A percentile compares a stretch with the other conserved stretches of the same genome.
phyloP scores from a whole-genome alignment of 2,888 invertebrate species.

The Hipparchia sbordonii region DNA sequence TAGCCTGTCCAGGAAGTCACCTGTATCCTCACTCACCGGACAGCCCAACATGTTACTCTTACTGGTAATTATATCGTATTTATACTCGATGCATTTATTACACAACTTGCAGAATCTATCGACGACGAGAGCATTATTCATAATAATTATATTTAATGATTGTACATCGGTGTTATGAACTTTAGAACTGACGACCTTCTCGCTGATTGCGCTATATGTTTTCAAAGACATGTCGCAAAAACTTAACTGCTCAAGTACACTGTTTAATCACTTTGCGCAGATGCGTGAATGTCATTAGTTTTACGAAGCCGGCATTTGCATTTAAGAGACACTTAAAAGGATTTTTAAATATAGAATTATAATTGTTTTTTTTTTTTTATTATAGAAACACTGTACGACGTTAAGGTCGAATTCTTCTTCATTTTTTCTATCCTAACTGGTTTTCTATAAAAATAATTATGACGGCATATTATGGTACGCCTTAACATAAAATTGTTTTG shows the following conservation, averaged over 20 bases:
- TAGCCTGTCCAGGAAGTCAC: conserved; percentile 76
- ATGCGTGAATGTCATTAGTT: conserved; percentile 48
- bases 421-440: conserved; percentile 41
- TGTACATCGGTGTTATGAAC: conserved; percentile 45
- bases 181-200: conserved; percentile 48
- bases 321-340: conserved; percentile 26
- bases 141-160: conserved; percentile 33
- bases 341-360: background rate
- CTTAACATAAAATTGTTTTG: conserved; percentile 36
- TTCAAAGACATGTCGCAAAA: conserved; percentile 56
- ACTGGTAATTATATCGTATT: conserved; percentile 56
- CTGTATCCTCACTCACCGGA: conserved; percentile 62
- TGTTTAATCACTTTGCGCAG: conserved; percentile 45
- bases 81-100: conserved; percentile 17
- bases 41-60: conserved; percentile 62
- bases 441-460: conserved; percentile 44
- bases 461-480: conserved; percentile 41
- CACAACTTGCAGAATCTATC: conserved; percentile 12
- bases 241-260: conserved; percentile 43
- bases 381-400: conserved; percentile 21
- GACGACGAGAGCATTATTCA: conserved; percentile 11
- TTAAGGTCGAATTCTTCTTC: conserved; percentile 40
- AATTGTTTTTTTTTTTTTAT: conserved; percentile 12
- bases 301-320: conserved; percentile 33
- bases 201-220: conserved; percentile 48